Conservation (phyloP, 2,113 vertebrate species). For the Chaetops frenatus region DNA sequence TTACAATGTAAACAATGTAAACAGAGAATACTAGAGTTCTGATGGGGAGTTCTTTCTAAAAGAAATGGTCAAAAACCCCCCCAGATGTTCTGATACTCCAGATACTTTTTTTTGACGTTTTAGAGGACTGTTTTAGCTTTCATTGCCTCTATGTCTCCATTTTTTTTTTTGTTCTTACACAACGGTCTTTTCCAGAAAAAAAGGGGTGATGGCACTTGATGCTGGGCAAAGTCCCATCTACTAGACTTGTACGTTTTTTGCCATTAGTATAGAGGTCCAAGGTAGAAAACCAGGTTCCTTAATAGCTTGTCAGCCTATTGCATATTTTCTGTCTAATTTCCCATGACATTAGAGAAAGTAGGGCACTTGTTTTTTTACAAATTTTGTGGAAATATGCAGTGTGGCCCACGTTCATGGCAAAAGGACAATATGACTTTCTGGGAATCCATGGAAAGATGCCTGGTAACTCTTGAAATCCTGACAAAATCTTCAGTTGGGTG, state of each 20-base stretch:
- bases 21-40: background rate
- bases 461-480: background rate
- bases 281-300: background rate
- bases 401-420: rapidly evolving
- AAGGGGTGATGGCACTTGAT: background rate
- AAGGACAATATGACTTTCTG: background rate
- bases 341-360: rapidly evolving
- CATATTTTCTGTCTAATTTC: background rate
- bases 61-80: background rate
- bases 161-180: background rate
- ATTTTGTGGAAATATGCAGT: background rate
- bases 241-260: background rate
- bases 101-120: background rate
- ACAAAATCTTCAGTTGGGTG: rapidly evolving
- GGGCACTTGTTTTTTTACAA: background rate
- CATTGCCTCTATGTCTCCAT: background rate
- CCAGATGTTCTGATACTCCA: background rate
- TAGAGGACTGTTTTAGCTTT: background rate
- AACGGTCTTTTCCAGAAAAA: background rate
- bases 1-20: background rate
- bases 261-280: background rate
- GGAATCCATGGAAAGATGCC: background rate
- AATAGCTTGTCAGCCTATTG: background rate
- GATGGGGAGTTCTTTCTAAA: background rate
- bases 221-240: background rate